phyloP scores from a whole-genome alignment of 2,113 vertebrate genomes.

The Nesospiza acunhae region DNA sequence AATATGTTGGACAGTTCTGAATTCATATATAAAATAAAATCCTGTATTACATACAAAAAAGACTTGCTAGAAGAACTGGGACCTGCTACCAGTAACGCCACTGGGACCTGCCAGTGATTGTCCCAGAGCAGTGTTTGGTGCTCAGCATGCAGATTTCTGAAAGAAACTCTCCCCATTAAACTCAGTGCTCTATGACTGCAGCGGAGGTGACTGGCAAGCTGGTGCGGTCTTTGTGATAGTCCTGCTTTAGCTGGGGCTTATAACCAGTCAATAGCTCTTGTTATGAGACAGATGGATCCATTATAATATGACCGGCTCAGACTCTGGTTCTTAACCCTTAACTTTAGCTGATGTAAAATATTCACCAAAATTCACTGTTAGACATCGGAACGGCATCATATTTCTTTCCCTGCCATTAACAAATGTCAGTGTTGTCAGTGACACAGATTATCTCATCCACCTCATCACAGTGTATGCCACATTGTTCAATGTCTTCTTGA shows the following conservation, averaged over 20 bases:
- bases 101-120: not conserved
- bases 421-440: not conserved
- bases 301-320: not conserved
- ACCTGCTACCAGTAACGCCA: not conserved
- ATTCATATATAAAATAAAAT: not conserved
- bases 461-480: not conserved
- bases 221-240: not conserved
- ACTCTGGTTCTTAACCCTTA: not conserved
- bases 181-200: not conserved
- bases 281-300: not conserved
- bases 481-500: not conserved
- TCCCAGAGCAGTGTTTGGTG: not conserved
- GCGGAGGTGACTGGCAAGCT: accelerated
- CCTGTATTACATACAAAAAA: not conserved
- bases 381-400: not conserved
- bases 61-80: not conserved
- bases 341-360: not conserved
- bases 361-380: not conserved
- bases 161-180: not conserved
- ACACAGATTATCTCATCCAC: not conserved
- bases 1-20: not conserved
- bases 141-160: not conserved
- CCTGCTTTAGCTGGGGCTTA: not conserved
- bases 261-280: not conserved
- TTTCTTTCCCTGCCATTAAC: conserved; percentile 7